Conservation (phyloP, 1,140 invertebrate genomes). For the Magallana gigas region DNA sequence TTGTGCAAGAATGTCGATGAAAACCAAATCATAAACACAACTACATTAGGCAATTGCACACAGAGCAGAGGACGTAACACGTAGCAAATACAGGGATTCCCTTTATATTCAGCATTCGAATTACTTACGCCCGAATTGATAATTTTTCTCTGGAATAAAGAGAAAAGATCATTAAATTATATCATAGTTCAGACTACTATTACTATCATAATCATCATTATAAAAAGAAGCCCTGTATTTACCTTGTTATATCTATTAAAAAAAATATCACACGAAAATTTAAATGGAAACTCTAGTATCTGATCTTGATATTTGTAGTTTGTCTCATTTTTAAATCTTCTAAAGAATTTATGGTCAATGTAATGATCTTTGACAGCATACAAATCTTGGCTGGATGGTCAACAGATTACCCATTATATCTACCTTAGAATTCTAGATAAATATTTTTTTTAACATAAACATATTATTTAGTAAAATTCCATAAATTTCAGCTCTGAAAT, state of each 20-base stretch:
- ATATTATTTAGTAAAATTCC: no score
- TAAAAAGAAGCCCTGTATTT: slow-evolving; percentile 15
- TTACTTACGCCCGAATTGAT: slow-evolving; percentile 35
- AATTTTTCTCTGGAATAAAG: slow-evolving; percentile 32
- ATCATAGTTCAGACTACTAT: no score
- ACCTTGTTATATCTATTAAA: neutral
- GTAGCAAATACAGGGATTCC: slow-evolving; percentile 18
- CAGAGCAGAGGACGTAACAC: neutral
- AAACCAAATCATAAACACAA: slow-evolving; percentile 1
- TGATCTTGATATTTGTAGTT: no score
- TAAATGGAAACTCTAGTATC: neutral
- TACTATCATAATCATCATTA: no score
- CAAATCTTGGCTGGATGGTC: no score
- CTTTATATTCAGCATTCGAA: neutral
- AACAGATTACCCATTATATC: no score
- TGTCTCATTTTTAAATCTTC: no score
- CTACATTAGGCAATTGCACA: neutral
- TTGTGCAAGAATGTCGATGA: neutral
- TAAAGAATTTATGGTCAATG: no score
- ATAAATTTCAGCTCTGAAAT: no score
- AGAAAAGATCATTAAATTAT: neutral
- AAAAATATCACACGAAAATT: neutral
- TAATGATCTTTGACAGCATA: no score
- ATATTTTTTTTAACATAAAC: no score
- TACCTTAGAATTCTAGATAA: no score